Evolutionary conservation across 1,140 invertebrate species (phyloP).

Genomic region (Lethrus apterus): DNA sequence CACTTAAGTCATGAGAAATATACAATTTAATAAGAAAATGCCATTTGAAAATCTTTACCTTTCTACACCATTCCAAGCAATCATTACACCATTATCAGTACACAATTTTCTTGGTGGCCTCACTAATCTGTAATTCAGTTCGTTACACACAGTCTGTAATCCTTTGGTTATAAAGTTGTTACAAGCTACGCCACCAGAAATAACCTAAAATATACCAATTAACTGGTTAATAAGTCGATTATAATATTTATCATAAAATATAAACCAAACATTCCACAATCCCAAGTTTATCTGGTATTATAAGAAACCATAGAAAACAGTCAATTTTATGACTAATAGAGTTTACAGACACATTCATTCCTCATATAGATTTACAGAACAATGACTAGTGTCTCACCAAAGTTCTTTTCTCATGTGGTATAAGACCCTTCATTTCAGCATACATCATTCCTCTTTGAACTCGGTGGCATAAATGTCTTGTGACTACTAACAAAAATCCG

Average conservation of each 20-base stretch:
- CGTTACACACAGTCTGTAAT: constrained; percentile 59
- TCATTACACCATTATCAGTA: constrained; percentile 99
- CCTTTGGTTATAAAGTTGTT: constrained; percentile 74
- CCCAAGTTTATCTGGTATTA: too few relatives aligned
- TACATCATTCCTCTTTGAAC: constrained; percentile 77
- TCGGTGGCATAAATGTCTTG: constrained; percentile 72
- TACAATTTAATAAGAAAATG: too few relatives aligned
- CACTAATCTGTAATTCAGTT: constrained; percentile 57
- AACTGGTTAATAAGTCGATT: too few relatives aligned
- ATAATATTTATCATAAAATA: too few relatives aligned
- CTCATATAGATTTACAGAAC: not conserved
- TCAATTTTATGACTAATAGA: too few relatives aligned
- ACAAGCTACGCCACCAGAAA: constrained; percentile 94
- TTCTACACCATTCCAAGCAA: constrained; percentile 96
- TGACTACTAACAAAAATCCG: constrained; percentile 66
- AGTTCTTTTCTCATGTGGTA: constrained; percentile 49
- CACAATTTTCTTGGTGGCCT: constrained; percentile 82
- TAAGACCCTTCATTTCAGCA: constrained; percentile 52
- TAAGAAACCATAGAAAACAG: too few relatives aligned
- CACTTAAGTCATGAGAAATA: too few relatives aligned
- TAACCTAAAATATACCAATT: constrained; percentile 49
- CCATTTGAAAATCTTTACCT: constrained; percentile 43
- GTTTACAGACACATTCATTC: not conserved
- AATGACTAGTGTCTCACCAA: constrained; percentile 44
- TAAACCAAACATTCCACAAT: too few relatives aligned